Conservation (phyloP, 2,888 invertebrate genomes). For the Synergus laeviventris region DNA sequence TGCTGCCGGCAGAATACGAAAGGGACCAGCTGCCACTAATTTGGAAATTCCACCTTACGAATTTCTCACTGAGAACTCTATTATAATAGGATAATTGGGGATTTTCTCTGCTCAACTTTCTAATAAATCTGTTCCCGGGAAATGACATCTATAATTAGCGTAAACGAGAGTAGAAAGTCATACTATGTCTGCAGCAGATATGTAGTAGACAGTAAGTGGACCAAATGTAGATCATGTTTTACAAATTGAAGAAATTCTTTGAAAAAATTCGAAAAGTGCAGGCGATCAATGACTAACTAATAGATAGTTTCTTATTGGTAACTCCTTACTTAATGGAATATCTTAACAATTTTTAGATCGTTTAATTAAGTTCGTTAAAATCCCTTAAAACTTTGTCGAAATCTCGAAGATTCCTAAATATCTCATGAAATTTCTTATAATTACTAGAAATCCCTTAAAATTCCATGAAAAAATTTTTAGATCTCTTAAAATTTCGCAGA, state of each 20-base stretch:
- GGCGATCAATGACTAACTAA: too few species aligned
- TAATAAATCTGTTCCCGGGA: background rate
- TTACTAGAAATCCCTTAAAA: too few species aligned
- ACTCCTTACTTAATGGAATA: too few species aligned
- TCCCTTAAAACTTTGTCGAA: too few species aligned
- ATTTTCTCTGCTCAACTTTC: slow-evolving; percentile 12
- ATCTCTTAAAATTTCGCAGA: too few species aligned
- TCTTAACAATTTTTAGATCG: too few species aligned
- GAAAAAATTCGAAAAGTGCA: background rate
- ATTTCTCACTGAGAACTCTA: slow-evolving; percentile 77
- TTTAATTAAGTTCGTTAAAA: too few species aligned
- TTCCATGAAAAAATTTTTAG: too few species aligned
- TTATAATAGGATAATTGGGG: slow-evolving; percentile 78
- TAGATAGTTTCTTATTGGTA: too few species aligned
- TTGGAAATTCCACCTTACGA: slow-evolving; percentile 83
- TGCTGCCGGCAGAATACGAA: slow-evolving; percentile 84
- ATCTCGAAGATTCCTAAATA: too few species aligned
- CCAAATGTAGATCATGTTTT: slow-evolving; percentile 13
- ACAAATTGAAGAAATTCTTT: background rate
- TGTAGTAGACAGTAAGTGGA: background rate
- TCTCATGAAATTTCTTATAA: too few species aligned
- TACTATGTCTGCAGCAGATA: slow-evolving; percentile 2
- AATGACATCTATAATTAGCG: slow-evolving; percentile 10
- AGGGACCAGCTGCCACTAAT: slow-evolving; percentile 86
- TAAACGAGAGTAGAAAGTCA: slow-evolving; percentile 2